phyloP scores from a whole-genome alignment of 2,113 vertebrate genomes.

The Porphyrio hochstetteri region DNA sequence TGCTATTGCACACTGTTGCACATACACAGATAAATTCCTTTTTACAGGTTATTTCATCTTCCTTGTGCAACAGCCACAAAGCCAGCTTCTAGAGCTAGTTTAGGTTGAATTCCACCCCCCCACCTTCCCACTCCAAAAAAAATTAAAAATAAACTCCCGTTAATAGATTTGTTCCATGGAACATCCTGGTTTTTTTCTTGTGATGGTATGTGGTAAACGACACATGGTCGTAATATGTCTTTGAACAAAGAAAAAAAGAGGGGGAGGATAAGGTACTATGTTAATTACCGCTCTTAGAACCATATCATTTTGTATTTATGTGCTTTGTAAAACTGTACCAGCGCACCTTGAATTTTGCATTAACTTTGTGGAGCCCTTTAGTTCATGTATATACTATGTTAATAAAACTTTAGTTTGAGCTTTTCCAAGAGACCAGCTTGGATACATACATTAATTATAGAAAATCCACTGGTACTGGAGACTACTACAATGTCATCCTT shows the following conservation, averaged over 20 bases:
- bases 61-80: not conserved
- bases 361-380: not conserved
- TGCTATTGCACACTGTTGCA: rapidly evolving
- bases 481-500: not conserved
- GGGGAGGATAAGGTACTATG: not conserved
- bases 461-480: not conserved
- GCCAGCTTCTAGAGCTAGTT: not conserved
- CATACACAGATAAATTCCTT: not conserved
- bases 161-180: not conserved
- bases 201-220: rapidly evolving
- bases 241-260: not conserved
- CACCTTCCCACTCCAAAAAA: too few species aligned
- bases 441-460: not conserved
- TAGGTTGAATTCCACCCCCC: not conserved
- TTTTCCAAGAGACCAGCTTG: not conserved
- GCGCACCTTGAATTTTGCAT: not conserved
- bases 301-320: not conserved
- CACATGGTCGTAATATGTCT: not conserved
- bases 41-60: not conserved
- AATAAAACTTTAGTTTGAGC: not conserved
- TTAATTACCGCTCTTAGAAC: not conserved
- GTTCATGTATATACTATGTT: not conserved
- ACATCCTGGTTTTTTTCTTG: not conserved
- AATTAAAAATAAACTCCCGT: too few species aligned
- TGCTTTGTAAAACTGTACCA: not conserved